These are phyloP conservation scores for Microhierax caerulescens DNA, from an alignment of 2,797 vertebrate species.

Conservation along the genomic window DNA sequence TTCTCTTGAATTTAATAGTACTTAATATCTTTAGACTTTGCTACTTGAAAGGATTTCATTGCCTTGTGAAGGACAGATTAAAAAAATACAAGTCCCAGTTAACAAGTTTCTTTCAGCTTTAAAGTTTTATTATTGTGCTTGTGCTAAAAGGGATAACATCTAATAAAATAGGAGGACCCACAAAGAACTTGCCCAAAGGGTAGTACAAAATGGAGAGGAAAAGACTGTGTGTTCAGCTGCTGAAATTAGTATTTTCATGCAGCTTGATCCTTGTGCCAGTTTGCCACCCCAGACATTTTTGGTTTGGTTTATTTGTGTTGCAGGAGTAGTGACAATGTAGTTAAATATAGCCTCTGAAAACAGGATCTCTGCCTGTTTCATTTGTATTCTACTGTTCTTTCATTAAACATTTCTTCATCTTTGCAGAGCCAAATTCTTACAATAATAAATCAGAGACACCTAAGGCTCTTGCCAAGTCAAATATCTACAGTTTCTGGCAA, in stretches of 20 bases:
- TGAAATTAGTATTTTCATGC: conserved; percentile 61
- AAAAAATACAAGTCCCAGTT: neutral
- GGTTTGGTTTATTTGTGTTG: conserved; percentile 81
- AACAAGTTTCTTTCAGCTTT: neutral
- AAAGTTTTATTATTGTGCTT: neutral
- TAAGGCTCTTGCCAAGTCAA: conserved; percentile 82
- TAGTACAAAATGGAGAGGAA: neutral
- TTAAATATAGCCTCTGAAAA: conserved; percentile 78
- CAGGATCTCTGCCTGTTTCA: conserved; percentile 72
- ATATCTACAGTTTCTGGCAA: conserved; percentile 84
- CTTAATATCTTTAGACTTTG: neutral
- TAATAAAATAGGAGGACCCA: neutral
- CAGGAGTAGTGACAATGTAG: conserved; percentile 74
- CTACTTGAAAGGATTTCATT: neutral
- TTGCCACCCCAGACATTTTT: conserved; percentile 56
- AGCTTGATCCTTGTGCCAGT: conserved; percentile 1
- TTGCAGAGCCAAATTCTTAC: conserved; percentile 79
- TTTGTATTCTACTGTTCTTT: conserved; percentile 81
- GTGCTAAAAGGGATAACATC: neutral
- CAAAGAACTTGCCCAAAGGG: neutral
- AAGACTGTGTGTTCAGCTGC: conserved; percentile 48
- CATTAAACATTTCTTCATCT: conserved; percentile 84
- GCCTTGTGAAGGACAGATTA: neutral
- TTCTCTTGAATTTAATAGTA: conserved; percentile 7
- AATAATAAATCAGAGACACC: conserved; percentile 86